phyloP scores from a whole-genome alignment of 2,113 vertebrate species.

The Cebidichthys violaceus region DNA sequence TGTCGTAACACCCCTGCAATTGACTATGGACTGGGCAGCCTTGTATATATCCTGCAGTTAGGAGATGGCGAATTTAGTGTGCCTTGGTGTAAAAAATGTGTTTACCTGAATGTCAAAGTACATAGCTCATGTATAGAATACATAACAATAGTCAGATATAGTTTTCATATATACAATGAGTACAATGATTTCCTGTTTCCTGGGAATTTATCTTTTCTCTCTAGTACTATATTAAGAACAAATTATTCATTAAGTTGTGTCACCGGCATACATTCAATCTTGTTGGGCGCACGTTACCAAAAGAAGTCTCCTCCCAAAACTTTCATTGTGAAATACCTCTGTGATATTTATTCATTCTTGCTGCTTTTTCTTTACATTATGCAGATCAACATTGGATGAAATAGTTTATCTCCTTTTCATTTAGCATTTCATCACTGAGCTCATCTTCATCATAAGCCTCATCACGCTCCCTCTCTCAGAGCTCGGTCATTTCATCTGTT shows the following conservation, averaged over 20 bases:
- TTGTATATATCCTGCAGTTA: too few species aligned
- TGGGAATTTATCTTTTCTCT: not conserved
- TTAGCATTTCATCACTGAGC: slow-evolving; percentile 10
- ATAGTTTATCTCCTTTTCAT: slow-evolving; percentile 15
- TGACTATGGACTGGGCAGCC: too few species aligned
- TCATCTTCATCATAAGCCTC: not conserved
- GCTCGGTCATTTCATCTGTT: slow-evolving; percentile 23
- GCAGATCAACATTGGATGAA: not conserved
- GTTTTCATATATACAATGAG: not conserved
- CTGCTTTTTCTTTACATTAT: slow-evolving; percentile 1
- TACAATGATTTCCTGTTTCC: not conserved
- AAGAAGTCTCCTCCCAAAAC: not conserved
- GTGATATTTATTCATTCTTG: slow-evolving; percentile 4
- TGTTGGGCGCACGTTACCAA: not conserved
- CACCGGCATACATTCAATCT: not conserved
- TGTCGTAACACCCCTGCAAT: too few species aligned
- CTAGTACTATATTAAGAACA: not conserved
- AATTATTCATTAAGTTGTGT: not conserved
- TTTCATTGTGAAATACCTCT: not conserved
- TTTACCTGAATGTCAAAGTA: not conserved
- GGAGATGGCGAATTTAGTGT: too few species aligned
- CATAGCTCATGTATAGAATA: too few species aligned
- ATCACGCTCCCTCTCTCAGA: not conserved
- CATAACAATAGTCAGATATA: not conserved
- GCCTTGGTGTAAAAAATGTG: not conserved